Evolutionary conservation across 37 sponge, comb jelly and placozoan genomes (phyloP).

Genomic region (Oopsacas minuta): DNA sequence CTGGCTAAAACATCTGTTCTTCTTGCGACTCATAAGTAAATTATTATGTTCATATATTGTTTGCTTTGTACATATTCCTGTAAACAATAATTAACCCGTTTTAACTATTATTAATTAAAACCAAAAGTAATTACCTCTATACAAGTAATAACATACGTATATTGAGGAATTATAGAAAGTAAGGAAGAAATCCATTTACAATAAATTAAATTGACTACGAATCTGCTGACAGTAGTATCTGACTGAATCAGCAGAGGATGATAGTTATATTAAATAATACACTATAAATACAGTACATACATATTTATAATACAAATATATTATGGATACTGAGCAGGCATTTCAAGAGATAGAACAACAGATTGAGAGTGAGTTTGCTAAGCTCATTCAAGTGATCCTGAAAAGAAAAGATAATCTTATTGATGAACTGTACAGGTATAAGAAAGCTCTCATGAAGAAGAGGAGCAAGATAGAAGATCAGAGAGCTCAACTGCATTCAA

Average conservation of each 20-base stretch:
- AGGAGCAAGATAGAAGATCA: background rate
- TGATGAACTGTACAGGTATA: background rate
- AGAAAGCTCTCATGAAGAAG: background rate
- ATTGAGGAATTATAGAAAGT: no score
- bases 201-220: no score
- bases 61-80: background rate
- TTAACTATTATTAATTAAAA: no score
- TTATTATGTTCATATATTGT: background rate
- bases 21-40: background rate
- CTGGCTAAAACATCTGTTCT: background rate
- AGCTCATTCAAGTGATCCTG: background rate
- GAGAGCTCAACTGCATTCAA: background rate
- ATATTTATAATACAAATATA: background rate
- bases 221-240: background rate
- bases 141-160: no score
- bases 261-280: background rate
- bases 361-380: background rate
- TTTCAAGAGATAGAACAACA: background rate
- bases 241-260: background rate
- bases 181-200: no score
- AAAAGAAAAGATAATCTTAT: background rate
- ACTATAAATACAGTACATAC: background rate
- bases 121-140: no score
- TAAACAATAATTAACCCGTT: background rate
- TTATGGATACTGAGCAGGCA: background rate